A percentile compares a stretch with the other conserved stretches of the same genome.
Evolutionary conservation across 2,113 vertebrate genomes (phyloP).

Genomic region (Geothlypis trichas): DNA sequence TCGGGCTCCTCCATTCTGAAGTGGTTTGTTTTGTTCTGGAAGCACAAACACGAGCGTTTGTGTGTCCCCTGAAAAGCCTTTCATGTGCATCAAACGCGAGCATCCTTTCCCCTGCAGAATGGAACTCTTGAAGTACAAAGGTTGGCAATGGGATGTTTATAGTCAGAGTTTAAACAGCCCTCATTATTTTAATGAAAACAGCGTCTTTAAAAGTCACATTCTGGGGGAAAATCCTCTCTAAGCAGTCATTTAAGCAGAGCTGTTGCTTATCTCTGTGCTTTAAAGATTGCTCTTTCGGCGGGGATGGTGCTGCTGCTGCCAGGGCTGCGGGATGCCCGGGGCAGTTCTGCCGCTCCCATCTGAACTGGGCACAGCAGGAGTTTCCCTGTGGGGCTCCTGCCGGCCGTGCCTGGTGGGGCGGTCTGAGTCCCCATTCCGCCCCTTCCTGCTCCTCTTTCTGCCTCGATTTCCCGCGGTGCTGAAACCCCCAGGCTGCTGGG

Average conservation of each 20-base stretch:
- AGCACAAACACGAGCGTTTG: background rate
- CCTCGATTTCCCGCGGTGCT: background rate
- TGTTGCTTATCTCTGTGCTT: background rate
- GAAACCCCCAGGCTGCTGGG: background rate
- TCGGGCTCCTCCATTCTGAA: background rate
- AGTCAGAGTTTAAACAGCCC: background rate
- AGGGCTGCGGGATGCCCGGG: background rate
- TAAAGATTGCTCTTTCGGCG: background rate
- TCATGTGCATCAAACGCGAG: fast-evolving
- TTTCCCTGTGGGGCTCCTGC: background rate
- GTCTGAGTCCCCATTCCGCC: fast-evolving
- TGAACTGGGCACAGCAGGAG: fast-evolving
- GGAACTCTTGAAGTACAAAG: background rate
- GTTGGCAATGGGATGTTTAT: background rate
- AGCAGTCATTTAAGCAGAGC: background rate
- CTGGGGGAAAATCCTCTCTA: background rate
- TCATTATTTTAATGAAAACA: background rate
- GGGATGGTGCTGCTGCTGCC: fast-evolving
- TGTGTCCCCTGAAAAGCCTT: background rate
- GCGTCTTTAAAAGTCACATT: background rate
- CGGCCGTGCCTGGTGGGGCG: fast-evolving
- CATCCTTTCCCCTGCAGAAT: background rate
- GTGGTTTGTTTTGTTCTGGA: background rate
- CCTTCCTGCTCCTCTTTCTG: background rate
- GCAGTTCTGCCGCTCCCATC: background rate